Base-by-base conservation (phyloP, 2,888 invertebrate species). In the Therioaphis trifolii region DNA sequence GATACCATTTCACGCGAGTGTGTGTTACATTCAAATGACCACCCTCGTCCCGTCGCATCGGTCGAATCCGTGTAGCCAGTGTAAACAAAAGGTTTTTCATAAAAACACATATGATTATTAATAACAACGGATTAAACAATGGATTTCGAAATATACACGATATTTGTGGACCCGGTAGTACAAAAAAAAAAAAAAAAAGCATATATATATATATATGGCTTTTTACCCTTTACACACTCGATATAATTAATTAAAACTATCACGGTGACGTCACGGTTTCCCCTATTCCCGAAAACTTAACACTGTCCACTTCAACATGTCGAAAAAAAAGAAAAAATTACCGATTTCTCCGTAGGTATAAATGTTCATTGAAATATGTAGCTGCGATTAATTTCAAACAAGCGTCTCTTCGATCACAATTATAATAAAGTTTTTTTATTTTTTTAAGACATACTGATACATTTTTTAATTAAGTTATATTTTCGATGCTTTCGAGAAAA, bases 41-140 rank as follows among this genome's bases (percentile, higher is more conserved):
- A 52, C 27, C 49, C 40, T 46, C 21, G 21, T n/a, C 29, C 12
- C 29, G 18, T 63, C 29, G 35, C 29, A 1, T 14, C 61, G 14
- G 18, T 21, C 72, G 7, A 72, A 82, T 82, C 74, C 72, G 71
- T 74, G 82, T 72, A 72, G 35, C 63, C 74, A n/a, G 61, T 63
- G 82, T 80, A 80, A 80, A 80, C 80, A 82, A 82, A 82, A 74
- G 74, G 72, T 61, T 74, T 82, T 74, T 49, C 46, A 63, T 58
- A 74, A 72, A 21, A 76, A 71, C 21, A 74, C 24, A 29, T 46
- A 72, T 49, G 27, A 72, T 82, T 82, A 82, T 82, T 82, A 82
- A 82, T 82, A 82, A 82, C 66, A 78, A 78, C 35, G 77, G 49
- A 68, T 78, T 49, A 78, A 63, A 78, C 82, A 74, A 63, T 52